Percentiles rank a stretch among this genome's conserved stretches.
Conservation (phyloP, 2,113 vertebrate species). For the Piprites chloris region DNA sequence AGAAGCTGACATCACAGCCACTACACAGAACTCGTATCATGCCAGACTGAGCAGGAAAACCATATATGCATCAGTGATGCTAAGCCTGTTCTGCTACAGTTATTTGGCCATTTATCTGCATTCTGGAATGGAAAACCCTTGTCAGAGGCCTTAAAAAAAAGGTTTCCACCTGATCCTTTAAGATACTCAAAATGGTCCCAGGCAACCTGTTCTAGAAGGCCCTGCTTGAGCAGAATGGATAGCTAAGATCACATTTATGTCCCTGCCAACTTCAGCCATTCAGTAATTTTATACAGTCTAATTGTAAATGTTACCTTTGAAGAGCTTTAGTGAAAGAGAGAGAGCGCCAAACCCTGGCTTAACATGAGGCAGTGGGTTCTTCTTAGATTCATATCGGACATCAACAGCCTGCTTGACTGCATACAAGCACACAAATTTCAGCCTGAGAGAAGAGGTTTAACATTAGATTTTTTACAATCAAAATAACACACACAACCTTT, state of each 20-base stretch:
- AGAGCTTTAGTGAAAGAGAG: constrained; percentile 33
- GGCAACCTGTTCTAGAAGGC: background rate
- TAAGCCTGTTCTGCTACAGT: background rate
- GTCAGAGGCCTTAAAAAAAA: background rate
- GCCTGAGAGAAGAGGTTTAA: background rate
- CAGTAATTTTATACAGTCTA: background rate
- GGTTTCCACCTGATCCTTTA: background rate
- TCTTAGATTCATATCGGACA: background rate
- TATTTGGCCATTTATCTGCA: background rate
- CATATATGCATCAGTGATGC: background rate
- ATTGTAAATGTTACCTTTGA: constrained; percentile 50
- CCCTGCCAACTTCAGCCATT: background rate
- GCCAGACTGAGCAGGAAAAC: background rate
- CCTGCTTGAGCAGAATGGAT: background rate
- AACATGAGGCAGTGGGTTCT: background rate
- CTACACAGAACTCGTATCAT: background rate
- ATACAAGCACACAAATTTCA: constrained; percentile 43
- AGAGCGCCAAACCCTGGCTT: constrained; percentile 43
- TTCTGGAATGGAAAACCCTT: background rate
- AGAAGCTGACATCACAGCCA: background rate
- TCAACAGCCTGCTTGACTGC: background rate
- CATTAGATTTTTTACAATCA: background rate
- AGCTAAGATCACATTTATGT: background rate
- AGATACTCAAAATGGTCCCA: background rate
- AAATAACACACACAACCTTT: accelerated